Percentiles rank a stretch among this genome's conserved stretches.
Evolutionary conservation across 1,140 invertebrate species (phyloP).

Genomic region (Myzus persicae): DNA sequence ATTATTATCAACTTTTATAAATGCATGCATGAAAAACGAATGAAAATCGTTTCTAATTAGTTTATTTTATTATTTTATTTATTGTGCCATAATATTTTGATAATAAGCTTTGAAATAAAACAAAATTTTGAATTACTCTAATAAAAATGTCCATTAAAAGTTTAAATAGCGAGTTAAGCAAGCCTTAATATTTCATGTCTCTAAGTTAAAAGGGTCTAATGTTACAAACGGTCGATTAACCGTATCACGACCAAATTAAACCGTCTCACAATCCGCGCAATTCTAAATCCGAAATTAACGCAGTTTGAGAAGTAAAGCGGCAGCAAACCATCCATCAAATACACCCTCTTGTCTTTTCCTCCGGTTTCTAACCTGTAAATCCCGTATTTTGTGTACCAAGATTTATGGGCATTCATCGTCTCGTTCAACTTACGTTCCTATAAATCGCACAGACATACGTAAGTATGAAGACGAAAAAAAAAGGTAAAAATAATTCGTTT

Average conservation of each 20-base stretch:
- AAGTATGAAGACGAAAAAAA: not conserved
- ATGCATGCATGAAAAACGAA: not conserved
- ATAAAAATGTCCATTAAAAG: conserved; percentile 15
- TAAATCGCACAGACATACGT: not conserved
- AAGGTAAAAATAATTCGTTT: conserved; percentile 6
- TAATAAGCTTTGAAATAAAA: not conserved
- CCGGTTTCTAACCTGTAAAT: not conserved
- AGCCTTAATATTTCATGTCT: conserved; percentile 25
- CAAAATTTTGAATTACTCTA: not conserved
- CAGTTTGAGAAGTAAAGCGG: conserved; percentile 46
- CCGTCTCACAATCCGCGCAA: not conserved
- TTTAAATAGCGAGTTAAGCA: not conserved
- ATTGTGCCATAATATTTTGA: not conserved
- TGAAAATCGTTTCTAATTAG: not conserved
- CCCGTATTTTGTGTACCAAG: not conserved
- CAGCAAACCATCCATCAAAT: conserved; percentile 40
- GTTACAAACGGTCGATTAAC: conserved; percentile 26
- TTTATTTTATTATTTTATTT: not conserved
- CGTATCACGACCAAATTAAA: conserved; percentile 39
- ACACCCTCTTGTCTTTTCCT: not conserved
- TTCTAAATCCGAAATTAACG: conserved; percentile 24
- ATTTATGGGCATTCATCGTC: conserved; percentile 22
- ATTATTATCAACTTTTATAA: not conserved
- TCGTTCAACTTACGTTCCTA: not conserved
- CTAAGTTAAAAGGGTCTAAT: conserved; percentile 1